Conservation (phyloP, 2,797 vertebrate genomes). For the Enoplosus armatus region DNA sequence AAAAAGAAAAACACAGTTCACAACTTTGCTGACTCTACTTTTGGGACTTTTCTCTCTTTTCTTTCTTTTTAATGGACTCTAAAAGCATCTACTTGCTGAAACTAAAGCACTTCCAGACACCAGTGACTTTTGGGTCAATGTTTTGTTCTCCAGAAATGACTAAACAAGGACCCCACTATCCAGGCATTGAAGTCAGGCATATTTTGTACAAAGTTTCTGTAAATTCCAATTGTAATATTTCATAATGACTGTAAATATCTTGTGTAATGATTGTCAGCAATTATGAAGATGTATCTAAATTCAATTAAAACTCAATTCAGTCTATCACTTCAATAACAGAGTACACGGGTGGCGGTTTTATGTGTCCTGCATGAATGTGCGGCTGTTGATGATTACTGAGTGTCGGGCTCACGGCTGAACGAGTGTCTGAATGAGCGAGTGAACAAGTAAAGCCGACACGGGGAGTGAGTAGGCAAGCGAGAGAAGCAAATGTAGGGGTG, state of each 20-base stretch:
- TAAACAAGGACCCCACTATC: conserved; percentile 83
- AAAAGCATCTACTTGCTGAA: conserved; percentile 82
- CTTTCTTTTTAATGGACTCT: conserved; percentile 85
- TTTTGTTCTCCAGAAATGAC: conserved; percentile 80
- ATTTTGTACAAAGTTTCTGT: conserved; percentile 90
- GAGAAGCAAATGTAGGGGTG: conserved; percentile 53
- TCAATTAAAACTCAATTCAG: conserved; percentile 88
- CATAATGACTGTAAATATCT: conserved; percentile 90
- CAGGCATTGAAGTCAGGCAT: conserved; percentile 86
- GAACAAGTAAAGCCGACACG: conserved; percentile 47
- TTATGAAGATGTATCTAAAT: conserved; percentile 90
- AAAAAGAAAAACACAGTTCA: conserved; percentile 75
- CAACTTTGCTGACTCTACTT: conserved; percentile 82
- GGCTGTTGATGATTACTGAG: conserved; percentile 44
- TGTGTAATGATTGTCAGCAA: conserved; percentile 90
- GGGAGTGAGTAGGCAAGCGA: conserved; percentile 47
- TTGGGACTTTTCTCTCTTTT: conserved; percentile 80
- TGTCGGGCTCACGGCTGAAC: conserved; percentile 58
- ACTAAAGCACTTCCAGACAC: conserved; percentile 84
- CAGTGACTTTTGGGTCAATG: conserved; percentile 81
- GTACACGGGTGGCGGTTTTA: conserved; percentile 61
- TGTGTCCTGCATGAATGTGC: conserved; percentile 66
- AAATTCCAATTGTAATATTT: conserved; percentile 90
- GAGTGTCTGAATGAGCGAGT: conserved; percentile 65
- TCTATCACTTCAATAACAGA: conserved; percentile 84